Evolutionary conservation across 30 jellyfish, hydroid and myxozoan species (phyloP).

Genomic region (Hydra vulgaris): DNA sequence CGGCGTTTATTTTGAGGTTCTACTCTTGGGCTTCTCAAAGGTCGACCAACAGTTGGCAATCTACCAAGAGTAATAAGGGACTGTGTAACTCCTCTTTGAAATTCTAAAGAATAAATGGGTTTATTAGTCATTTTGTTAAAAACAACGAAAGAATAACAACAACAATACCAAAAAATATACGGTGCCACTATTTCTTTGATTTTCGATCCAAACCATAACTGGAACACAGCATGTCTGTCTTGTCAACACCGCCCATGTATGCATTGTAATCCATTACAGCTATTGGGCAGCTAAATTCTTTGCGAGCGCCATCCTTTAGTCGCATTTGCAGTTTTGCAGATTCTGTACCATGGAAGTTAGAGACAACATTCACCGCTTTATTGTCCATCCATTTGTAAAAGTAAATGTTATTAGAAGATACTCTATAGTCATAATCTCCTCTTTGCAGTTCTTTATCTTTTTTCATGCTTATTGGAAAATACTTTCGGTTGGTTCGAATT

Average conservation of each 20-base stretch:
- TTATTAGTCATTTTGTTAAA: slow-evolving; percentile 28
- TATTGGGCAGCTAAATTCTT: slow-evolving; percentile 32
- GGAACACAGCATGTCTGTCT: slow-evolving; percentile 65
- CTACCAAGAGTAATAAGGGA: slow-evolving; percentile 51
- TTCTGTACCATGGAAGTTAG: slow-evolving; percentile 56
- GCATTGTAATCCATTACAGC: slow-evolving; percentile 28
- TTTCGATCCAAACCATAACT: slow-evolving; percentile 36
- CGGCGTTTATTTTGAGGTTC: slow-evolving; percentile 43
- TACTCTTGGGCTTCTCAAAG: slow-evolving; percentile 33
- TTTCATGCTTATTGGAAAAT: slow-evolving; percentile 32
- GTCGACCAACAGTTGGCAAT: slow-evolving; percentile 68
- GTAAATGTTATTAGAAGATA: slow-evolving; percentile 28
- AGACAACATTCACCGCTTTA: slow-evolving; percentile 39
- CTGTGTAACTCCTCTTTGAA: too few relatives aligned
- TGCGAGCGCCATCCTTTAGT: slow-evolving; percentile 20
- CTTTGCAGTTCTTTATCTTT: slow-evolving; percentile 48
- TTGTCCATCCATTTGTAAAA: slow-evolving; percentile 55
- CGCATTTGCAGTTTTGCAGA: slow-evolving; percentile 17
- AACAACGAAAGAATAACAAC: slow-evolving; percentile 46
- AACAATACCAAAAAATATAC: too few relatives aligned
- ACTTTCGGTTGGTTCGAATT: slow-evolving; percentile 40
- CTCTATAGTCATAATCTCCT: slow-evolving; percentile 39
- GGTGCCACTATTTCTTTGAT: too few relatives aligned
- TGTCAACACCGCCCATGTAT: slow-evolving; percentile 57
- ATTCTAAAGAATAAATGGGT: slow-evolving; percentile 24